Base-by-base conservation (phyloP, 1,140 invertebrate species). In the Cotesia typhae region DNA sequence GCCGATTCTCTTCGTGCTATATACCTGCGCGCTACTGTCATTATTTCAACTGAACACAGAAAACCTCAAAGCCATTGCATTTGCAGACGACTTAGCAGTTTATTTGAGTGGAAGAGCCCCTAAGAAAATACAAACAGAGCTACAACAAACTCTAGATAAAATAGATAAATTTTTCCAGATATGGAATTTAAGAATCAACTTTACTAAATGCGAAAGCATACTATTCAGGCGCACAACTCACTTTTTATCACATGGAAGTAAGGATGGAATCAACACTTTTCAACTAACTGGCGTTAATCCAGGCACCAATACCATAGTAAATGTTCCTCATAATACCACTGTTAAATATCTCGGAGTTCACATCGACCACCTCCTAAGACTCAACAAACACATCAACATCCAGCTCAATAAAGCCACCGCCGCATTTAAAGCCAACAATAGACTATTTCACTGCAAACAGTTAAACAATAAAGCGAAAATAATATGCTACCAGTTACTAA, bases 401-500 rank as follows among this genome's bases (percentile, higher is more conserved):
- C 60, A 71, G 35, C 4, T 71, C 3, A 14, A 63, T 7, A 71
- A 71, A 52, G 70, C 70, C 10, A 64, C 3, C 3, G 14, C 4
- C 9, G 70, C 70, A 28, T 53, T 52, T 7, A 17, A 36, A 52
- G 47, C 66, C 7, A 28, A 52, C 35, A 20, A 7, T 9, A 35
- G 6, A 52, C 36, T 79, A 47, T 80, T 80, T 47, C 70, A 76
- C 12, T 71, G 73, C 0, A 59, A 51, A 9, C 7, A 57, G 0
- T 14, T 80, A 28, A 47, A 67, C 17, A 65, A 37, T 10, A 75
- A 59, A 72, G 71, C 70, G 0, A 81, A 79, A 77, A 65, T 78
- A 0, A 78, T 78, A 1, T 78, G 77, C 17, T 81, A 80, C 53
- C 14, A 70, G 7, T 10, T 71, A 1, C 53, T 81, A 4, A 60